Evolutionary conservation across 2,113 vertebrate genomes (phyloP), one percentile per base, ranked within the genome.

Genomic region (Pica pica): DNA sequence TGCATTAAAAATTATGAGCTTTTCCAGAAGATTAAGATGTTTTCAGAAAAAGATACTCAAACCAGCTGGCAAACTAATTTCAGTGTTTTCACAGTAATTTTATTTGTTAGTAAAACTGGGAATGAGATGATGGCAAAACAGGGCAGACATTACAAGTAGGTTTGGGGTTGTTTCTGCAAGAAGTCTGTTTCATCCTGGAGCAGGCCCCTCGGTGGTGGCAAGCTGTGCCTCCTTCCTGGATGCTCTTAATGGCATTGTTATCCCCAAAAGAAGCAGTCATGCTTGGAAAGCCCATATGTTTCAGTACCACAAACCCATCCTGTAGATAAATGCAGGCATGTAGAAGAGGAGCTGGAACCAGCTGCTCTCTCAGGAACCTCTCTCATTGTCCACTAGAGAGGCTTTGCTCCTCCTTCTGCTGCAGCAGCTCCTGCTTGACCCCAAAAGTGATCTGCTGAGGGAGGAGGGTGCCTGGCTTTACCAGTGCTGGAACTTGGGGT

Each of bases 21-120:
- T 86, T 94, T 96, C 75, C 52, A 86, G 85, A 85, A 93, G 91
- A 95, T 93, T 59, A 94, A 93, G 79, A 91, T 90, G 71, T 92
- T 87, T 94, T 79, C 59, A 91, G 75, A 83, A 94, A 91, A 5
- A 89, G 52, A 78, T 91, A 69, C 63, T 78, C 49, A 53, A 92
- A 90, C 53, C 59, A 94, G 53, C 82, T 94, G 84, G 73, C 57
- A 90, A 88, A 84, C n/a, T 71, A 42, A 91, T 90, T 79, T 91
- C 47, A 86, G 0, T 80, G 77, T 90, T 83, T 95, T 14, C 52
- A 33, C 24, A 52, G 46, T 83, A 67, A 88, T 89, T 85, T 18
- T 80, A 80, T 83, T 93, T 80, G 42, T 69, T 93, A 83, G 71
- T 44, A 91, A 90, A 83, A 77, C 13, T 31, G 16, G 64, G 63